Conservation (phyloP, 2,797 vertebrate genomes). For the Dryobates pubescens region DNA sequence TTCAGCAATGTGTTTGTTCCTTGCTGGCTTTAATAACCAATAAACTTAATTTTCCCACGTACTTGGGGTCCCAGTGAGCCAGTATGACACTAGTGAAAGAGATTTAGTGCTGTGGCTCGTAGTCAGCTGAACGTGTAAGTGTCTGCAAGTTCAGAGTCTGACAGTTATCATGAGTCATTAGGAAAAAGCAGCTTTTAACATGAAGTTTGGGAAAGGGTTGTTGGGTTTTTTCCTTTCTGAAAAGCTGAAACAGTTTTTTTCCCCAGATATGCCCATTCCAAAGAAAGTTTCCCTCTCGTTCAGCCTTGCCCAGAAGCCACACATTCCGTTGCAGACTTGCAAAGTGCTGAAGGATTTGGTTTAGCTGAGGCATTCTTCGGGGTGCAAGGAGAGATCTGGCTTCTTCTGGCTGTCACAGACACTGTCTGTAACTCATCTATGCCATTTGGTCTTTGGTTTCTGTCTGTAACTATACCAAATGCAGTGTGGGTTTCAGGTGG, state of each 20-base stretch:
- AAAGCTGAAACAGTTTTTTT: neutral
- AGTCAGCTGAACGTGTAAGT: neutral
- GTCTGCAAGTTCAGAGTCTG: neutral
- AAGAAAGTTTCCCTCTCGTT: neutral
- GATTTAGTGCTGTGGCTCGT: accelerated
- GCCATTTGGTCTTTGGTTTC: neutral
- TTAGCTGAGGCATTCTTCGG: neutral
- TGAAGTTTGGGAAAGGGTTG: neutral
- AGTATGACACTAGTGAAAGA: neutral
- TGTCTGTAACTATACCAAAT: neutral
- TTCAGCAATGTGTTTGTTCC: neutral
- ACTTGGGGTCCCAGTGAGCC: neutral
- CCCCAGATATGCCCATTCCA: neutral
- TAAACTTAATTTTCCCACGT: neutral
- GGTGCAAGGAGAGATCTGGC: neutral
- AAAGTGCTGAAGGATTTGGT: neutral
- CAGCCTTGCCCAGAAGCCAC: neutral
- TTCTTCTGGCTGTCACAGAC: neutral
- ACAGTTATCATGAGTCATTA: neutral
- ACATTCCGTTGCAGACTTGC: neutral
- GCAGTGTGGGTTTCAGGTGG: neutral
- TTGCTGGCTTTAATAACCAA: neutral
- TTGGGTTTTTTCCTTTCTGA: neutral
- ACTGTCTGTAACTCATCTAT: neutral
- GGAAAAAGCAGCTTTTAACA: neutral